Conservation (phyloP, 2,888 invertebrate species). For the Rhingia campestris region DNA sequence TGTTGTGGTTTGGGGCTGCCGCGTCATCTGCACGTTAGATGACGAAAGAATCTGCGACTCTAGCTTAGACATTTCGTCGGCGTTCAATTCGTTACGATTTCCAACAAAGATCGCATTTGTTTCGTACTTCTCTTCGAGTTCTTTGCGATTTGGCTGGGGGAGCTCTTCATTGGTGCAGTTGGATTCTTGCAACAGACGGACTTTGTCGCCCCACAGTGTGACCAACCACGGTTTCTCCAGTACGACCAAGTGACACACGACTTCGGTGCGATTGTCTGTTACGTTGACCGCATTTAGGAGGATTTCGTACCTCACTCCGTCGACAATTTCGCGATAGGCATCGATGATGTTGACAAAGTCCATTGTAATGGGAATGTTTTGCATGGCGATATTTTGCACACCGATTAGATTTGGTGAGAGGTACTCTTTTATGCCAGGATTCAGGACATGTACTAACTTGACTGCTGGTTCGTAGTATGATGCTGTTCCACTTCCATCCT, state of each 20-base stretch:
- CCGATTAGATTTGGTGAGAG: conserved; percentile 81
- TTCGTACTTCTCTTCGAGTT: conserved; percentile 78
- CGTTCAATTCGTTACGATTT: conserved; percentile 79
- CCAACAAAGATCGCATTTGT: conserved; percentile 80
- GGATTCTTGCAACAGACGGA: conserved; percentile 85
- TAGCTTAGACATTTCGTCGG: conserved; percentile 79
- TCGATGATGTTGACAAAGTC: conserved; percentile 81
- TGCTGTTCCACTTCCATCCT: conserved; percentile 64
- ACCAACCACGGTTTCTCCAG: conserved; percentile 87
- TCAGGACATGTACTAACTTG: conserved; percentile 78
- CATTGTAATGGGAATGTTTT: conserved; percentile 80
- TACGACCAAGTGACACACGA: conserved; percentile 85
- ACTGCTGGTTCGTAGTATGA: conserved; percentile 77
- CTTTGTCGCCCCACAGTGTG: conserved; percentile 84
- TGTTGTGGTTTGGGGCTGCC: conserved; percentile 33
- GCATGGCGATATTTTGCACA: conserved; percentile 81
- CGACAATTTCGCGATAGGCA: conserved; percentile 81
- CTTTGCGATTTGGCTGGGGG: conserved; percentile 75
- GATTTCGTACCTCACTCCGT: conserved; percentile 81
- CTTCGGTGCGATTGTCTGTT: conserved; percentile 78
- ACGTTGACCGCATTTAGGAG: conserved; percentile 79
- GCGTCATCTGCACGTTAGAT: conserved; percentile 67
- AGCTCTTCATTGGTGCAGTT: conserved; percentile 85
- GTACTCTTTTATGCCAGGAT: conserved; percentile 81
- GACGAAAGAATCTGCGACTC: conserved; percentile 79